Evolutionary conservation across 2,888 invertebrate genomes (phyloP).

Genomic region (Peribatodes rhomboidaria): DNA sequence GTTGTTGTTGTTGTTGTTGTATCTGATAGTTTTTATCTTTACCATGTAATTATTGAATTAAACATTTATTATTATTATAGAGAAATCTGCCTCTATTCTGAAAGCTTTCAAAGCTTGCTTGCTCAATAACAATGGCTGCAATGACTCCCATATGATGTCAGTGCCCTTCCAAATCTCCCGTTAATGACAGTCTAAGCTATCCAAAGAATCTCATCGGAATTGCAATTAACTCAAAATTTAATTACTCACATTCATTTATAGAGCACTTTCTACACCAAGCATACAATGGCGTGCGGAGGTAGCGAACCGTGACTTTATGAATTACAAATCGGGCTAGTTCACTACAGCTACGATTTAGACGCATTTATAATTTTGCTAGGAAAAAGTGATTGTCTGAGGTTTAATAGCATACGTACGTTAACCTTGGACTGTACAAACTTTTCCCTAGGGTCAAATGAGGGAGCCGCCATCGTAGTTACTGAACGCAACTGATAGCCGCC

Average conservation of each 20-base stretch:
- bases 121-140: neutral
- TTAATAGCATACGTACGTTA: slow-evolving; percentile 51
- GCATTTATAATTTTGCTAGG: slow-evolving; percentile 61
- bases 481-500: neutral
- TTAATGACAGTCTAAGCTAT: slow-evolving; percentile 26
- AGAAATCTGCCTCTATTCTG: neutral
- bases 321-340: slow-evolving; percentile 61
- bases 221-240: slow-evolving; percentile 52
- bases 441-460: too few relatives aligned
- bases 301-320: slow-evolving; percentile 64
- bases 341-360: slow-evolving; percentile 57
- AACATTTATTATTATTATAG: too few relatives aligned
- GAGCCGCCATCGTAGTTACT: neutral
- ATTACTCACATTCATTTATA: slow-evolving; percentile 46
- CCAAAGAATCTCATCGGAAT: slow-evolving; percentile 36
- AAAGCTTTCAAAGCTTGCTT: neutral
- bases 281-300: slow-evolving; percentile 52
- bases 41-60: too few relatives aligned
- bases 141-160: slow-evolving; percentile 22
- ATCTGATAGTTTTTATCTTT: too few relatives aligned
- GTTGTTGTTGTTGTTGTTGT: too few relatives aligned
- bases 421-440: slow-evolving; percentile 54
- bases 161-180: slow-evolving; percentile 33
- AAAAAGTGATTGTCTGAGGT: slow-evolving; percentile 56
- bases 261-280: slow-evolving; percentile 51